Evolutionary conservation across 2,797 vertebrate species (phyloP), one percentile per base, ranked within the genome.

Genomic region (Sebastolobus altivelis): DNA sequence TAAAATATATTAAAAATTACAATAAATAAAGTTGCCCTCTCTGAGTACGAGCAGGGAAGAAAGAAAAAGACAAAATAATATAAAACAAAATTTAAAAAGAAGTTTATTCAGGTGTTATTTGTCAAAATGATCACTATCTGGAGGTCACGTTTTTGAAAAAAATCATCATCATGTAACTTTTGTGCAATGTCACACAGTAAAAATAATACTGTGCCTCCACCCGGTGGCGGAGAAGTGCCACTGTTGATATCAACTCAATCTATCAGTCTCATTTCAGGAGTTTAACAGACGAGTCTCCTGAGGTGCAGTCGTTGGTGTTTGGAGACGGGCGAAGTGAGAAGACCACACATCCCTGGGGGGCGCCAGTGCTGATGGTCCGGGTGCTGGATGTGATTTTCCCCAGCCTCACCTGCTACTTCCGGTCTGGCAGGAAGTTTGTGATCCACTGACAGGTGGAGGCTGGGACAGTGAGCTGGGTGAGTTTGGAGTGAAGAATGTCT

Each of bases 121-220:
- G 8, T 54, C 49, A 52, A 18, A 6, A 11, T 12, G 4, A 66
- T 46, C 49, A 8, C 11, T 49, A 40, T 40, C 22, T 77, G 2
- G 25, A 68, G 18, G 54, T 79, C 27, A 75, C 31, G 12, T 37
- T 55, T 71, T 12, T 20, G 11, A 27, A 5, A 80, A 35, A 27
- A 25, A 46, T 55, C 25, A 55, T 55, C 73, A 22, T 73, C 6
- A 18, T 18, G 9, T 11, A 31, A 2, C 20, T 66, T 67, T 63
- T 68, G 33, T 78, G 22, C 29, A 49, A 13, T 25, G 49, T 76
- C 78, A 72, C 58, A 29, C 49, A 14, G 22, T 2, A 65, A 70
- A 70, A 35, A 0, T 43, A 3, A 61, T 56, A 6, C 66, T 72
- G 7, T 78, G 70, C 37, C 88, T 40, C 94, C 93, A 63, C 75